These are phyloP conservation scores for Capreolus pygargus DNA, from an alignment of 2,113 vertebrate genomes.

Conservation along the genomic window DNA sequence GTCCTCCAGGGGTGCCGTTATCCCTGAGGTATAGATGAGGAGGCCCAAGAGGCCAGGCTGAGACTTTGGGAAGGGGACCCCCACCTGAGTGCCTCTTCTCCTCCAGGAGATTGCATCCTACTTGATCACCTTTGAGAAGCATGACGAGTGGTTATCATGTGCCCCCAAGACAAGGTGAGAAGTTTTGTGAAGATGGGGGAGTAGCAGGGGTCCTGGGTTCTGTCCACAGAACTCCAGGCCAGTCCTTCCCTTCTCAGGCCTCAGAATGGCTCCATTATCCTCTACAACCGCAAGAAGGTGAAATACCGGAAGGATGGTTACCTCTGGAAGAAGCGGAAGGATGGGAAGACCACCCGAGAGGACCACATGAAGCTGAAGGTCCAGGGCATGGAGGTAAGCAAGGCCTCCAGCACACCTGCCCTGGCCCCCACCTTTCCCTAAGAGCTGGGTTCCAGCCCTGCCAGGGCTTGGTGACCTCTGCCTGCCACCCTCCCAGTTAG, in stretches of 20 bases:
- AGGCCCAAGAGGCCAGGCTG: background rate
- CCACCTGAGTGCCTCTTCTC: background rate
- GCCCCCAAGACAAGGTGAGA: conserved; percentile 89
- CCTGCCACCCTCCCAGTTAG: background rate
- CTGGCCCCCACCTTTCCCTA: background rate
- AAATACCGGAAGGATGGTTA: conserved; percentile 94
- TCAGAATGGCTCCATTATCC: conserved; percentile 91
- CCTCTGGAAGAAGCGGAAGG: conserved; percentile 94
- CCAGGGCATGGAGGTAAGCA: conserved; percentile 90
- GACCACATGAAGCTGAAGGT: conserved; percentile 97
- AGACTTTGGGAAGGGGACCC: background rate
- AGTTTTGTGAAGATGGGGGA: background rate
- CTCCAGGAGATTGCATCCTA: conserved; percentile 91
- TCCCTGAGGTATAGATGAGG: background rate
- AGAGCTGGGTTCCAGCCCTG: background rate
- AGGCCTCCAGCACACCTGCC: background rate
- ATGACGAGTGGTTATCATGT: conserved; percentile 91
- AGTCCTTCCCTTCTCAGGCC: conserved; percentile 78
- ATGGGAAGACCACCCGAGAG: conserved; percentile 93
- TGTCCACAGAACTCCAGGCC: background rate
- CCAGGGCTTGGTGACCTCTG: background rate
- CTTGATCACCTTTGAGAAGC: conserved; percentile 91
- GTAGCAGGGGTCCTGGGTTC: background rate
- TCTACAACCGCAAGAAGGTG: conserved; percentile 94
- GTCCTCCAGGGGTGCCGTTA: background rate